A percentile compares a stretch with the other conserved stretches of the same genome.
Evolutionary conservation across 1,140 invertebrate species (phyloP).

Genomic region (Bombus difficillimus): DNA sequence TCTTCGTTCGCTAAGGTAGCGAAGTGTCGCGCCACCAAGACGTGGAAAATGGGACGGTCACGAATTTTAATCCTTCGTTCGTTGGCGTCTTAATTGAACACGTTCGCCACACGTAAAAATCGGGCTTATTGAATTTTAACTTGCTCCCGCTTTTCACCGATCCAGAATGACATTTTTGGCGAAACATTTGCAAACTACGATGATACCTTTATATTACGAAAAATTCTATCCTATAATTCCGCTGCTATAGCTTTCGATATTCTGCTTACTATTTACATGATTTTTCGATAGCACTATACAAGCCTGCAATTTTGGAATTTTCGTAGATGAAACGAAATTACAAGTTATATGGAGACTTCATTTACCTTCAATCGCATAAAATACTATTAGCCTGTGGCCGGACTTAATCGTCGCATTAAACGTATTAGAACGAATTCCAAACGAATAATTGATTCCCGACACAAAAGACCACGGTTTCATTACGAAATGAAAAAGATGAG

Average conservation of each 20-base stretch:
- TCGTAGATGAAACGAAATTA: not conserved
- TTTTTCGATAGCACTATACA: not conserved
- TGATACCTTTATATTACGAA: too few species aligned
- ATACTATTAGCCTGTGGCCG: not conserved
- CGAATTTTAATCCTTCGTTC: slow-evolving; percentile 40
- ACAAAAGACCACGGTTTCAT: not conserved
- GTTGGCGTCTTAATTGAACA: slow-evolving; percentile 26
- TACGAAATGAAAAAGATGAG: not conserved
- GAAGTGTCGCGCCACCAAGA: slow-evolving; percentile 1
- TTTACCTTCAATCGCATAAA: not conserved
- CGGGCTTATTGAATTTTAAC: slow-evolving; percentile 1
- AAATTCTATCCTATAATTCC: too few species aligned
- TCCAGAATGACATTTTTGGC: too few species aligned
- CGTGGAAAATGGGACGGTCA: slow-evolving; percentile 5
- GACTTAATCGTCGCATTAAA: not conserved
- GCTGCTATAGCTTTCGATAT: too few species aligned
- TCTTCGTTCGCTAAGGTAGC: slow-evolving; percentile 68
- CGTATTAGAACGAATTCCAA: not conserved
- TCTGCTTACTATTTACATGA: not conserved
- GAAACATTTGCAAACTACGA: too few species aligned
- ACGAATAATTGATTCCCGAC: not conserved
- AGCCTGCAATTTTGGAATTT: not conserved
- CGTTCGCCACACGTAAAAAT: not conserved
- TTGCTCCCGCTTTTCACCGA: too few species aligned
- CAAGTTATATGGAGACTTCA: not conserved